phyloP scores from a whole-genome alignment of 2,113 vertebrate genomes.

The Bucco capensis region DNA sequence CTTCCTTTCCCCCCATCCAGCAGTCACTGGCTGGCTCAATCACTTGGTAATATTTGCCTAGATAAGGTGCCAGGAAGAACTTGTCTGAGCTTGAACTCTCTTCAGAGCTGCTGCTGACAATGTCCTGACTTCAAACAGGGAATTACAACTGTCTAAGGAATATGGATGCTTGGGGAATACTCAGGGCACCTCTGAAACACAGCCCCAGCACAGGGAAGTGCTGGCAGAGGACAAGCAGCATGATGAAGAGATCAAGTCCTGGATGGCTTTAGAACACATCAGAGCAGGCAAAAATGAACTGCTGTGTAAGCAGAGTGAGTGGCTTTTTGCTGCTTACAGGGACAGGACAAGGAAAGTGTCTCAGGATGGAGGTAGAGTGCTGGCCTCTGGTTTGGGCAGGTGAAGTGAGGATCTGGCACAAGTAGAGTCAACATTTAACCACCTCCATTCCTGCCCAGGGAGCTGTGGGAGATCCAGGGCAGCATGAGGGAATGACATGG shows the following conservation, averaged over 20 bases:
- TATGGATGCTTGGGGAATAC: background rate
- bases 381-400: background rate
- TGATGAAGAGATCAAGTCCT: background rate
- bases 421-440: background rate
- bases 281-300: background rate
- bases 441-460: background rate
- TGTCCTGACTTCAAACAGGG: background rate
- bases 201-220: background rate
- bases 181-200: background rate
- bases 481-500: fast-evolving
- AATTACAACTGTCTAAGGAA: background rate
- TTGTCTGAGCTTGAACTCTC: constrained; percentile 1
- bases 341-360: fast-evolving
- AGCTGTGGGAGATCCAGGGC: background rate
- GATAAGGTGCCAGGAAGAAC: constrained; percentile 19
- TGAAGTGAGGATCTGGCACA: background rate
- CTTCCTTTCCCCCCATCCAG: background rate
- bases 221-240: background rate
- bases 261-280: background rate
- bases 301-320: background rate
- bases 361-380: background rate
- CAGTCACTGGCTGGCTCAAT: background rate
- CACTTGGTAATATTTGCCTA: constrained; percentile 18
- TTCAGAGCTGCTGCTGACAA: background rate
- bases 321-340: background rate